A percentile compares a stretch with the other conserved stretches of the same genome.
Conservation (phyloP, 2,113 vertebrate genomes). For the Thinocorus orbignyianus region DNA sequence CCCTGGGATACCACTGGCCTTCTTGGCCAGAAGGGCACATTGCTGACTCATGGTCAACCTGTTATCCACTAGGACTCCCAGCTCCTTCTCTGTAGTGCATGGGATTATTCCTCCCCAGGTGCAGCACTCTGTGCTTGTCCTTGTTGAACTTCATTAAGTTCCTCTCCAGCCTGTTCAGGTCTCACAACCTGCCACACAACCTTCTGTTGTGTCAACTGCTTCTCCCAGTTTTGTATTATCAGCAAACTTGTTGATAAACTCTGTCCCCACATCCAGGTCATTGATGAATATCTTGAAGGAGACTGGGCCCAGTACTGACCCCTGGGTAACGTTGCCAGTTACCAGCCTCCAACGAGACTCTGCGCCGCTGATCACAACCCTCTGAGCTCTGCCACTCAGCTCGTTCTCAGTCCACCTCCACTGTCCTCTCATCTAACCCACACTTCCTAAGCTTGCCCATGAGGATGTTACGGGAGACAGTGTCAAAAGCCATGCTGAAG, state of each 20-base stretch:
- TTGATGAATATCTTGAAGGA: background rate
- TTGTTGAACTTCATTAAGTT: background rate
- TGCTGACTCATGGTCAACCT: background rate
- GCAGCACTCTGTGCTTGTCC: background rate
- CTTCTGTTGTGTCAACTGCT: background rate
- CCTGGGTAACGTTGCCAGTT: background rate
- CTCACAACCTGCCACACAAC: background rate
- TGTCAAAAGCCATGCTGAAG: background rate
- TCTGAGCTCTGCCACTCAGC: background rate
- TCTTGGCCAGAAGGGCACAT: background rate
- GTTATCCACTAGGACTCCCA: background rate
- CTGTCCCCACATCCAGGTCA: background rate
- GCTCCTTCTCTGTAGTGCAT: background rate
- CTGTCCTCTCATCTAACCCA: background rate
- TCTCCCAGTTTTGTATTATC: background rate
- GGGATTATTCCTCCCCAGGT: background rate
- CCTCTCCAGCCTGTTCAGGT: background rate
- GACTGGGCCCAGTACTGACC: background rate
- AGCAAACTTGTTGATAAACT: background rate
- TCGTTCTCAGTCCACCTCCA: background rate
- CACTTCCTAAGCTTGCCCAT: background rate
- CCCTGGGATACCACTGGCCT: background rate
- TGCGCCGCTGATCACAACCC: background rate
- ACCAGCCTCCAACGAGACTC: background rate
- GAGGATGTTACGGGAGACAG: background rate